These are phyloP conservation scores for Rhodeus uyekii DNA, from an alignment of 2,797 vertebrate species.

Conservation along the genomic window DNA sequence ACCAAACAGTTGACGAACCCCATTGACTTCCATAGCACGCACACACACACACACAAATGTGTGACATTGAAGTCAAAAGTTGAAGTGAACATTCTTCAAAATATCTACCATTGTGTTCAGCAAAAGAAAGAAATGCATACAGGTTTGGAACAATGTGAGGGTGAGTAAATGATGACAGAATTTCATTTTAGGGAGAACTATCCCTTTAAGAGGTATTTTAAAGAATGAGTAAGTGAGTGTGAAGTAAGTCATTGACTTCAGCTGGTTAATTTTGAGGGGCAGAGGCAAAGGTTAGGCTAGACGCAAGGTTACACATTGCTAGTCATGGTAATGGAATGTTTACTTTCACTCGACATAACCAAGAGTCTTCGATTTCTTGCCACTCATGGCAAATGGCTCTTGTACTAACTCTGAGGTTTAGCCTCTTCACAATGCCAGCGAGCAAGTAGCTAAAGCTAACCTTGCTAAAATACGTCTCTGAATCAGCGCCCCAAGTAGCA, in stretches of 20 bases:
- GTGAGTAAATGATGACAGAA: neutral
- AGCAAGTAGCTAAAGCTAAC: neutral
- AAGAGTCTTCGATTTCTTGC: neutral
- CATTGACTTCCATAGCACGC: neutral
- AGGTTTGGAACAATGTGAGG: neutral
- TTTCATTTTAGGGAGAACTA: neutral
- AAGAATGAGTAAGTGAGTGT: neutral
- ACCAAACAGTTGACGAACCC: neutral
- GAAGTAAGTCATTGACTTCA: neutral
- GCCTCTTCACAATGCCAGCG: no score
- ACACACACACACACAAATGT: no score
- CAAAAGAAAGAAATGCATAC: neutral
- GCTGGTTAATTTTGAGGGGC: neutral
- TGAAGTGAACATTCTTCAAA: no score
- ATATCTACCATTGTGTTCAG: neutral
- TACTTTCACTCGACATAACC: neutral
- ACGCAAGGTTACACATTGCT: neutral
- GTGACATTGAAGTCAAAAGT: no score
- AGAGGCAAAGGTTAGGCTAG: neutral
- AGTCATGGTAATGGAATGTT: conserved; percentile 21
- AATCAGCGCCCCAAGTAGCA: neutral
- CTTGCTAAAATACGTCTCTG: neutral
- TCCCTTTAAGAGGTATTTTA: neutral
- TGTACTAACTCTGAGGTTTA: neutral
- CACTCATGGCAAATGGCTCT: neutral